Conservation (phyloP, 2,797 vertebrate genomes). For the Hipposideros larvatus region DNA sequence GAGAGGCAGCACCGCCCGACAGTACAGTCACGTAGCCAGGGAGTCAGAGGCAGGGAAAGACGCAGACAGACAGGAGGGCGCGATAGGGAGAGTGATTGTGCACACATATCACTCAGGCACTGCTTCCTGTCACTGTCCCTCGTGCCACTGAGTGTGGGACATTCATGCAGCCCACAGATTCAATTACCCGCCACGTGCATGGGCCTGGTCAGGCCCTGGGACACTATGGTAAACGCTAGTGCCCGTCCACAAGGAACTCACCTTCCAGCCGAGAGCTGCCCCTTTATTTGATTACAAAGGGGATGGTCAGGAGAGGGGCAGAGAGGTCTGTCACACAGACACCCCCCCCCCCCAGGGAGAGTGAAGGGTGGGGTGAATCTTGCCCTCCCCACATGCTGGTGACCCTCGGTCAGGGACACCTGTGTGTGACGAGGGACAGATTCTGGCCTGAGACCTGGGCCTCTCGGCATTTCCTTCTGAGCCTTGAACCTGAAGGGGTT, state of each 20-base stretch:
- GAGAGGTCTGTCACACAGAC: neutral
- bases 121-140: neutral
- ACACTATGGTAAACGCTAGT: neutral
- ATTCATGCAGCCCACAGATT: neutral
- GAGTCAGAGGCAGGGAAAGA: neutral
- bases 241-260: fast-evolving
- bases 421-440: neutral
- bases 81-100: neutral
- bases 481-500: neutral
- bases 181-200: neutral
- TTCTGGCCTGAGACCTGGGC: neutral
- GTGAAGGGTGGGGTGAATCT: neutral
- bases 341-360: neutral
- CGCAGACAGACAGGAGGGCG: neutral
- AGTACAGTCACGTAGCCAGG: neutral
- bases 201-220: neutral
- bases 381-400: neutral
- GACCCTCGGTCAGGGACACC: neutral
- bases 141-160: neutral
- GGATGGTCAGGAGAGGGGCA: neutral
- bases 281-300: neutral
- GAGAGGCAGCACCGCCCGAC: neutral
- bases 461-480: neutral
- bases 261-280: neutral
- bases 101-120: neutral